Evolutionary conservation across 2,888 invertebrate species (phyloP), one percentile per base, ranked within the genome.

Genomic region (Pterostichus niger): DNA sequence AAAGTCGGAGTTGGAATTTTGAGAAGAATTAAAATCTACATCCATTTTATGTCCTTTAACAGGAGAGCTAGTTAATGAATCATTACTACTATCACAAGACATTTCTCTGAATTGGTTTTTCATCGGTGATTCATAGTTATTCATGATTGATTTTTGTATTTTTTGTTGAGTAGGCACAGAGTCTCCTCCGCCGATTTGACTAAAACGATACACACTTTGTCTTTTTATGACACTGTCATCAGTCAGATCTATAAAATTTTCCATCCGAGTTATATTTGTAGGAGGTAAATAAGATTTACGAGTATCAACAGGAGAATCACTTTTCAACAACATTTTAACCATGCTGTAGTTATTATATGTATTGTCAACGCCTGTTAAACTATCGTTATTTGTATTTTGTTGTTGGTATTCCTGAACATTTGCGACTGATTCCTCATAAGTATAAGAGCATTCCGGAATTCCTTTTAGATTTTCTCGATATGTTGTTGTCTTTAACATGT

Each of bases 361-460:
- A 13, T 46, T 52, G 11, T 52, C 68, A 33, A 40, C 9, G 4
- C 10, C 44, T 54, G 33, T 56, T 10, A n/a, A 54, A 35, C 33
- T 68, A 9, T n/a, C 35, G 9, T 31, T 44, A 13, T 35, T 56
- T 35, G 31, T n/a, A 31, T 52, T 54, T 9, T 7, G 7, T 31
- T 75, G 33, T 1, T 10, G 31, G 11, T 46, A 2, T 33, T 75
- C 75, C 0, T 52, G n/a, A 13, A 33, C 49, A 73, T 46, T 46
- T 4, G 15, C 5, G 5, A 46, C 15, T 13, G 77, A 56, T 56
- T 77, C 77, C 0, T 77, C 77, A 7, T 33, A 40, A 76, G 44
- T 76, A 24, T 5, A n/a, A 15, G 75, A 56, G 13, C 44, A 89
- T 88, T 81, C 88, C 83, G 85, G 40, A 91, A 91, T 86, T 90